Conservation (phyloP, 2,797 vertebrate genomes). For the Trematocara caparti region DNA sequence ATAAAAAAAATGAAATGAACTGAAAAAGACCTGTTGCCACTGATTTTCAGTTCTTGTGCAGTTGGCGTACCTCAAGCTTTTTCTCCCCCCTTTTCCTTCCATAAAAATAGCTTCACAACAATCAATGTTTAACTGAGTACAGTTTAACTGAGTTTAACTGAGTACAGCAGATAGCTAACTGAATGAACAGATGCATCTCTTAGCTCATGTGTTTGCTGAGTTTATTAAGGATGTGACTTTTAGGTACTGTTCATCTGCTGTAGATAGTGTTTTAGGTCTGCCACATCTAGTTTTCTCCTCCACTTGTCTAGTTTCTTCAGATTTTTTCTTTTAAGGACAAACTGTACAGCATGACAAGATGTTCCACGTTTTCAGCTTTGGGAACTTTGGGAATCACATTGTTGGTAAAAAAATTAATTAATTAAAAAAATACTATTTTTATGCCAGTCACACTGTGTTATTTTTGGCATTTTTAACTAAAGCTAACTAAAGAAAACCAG, state of each 20-base stretch:
- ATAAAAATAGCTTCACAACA: background rate
- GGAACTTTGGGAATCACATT: background rate
- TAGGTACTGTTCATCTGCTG: background rate
- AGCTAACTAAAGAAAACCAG: background rate
- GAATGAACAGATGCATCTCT: background rate
- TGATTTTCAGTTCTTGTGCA: background rate
- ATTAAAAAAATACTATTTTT: fast-evolving
- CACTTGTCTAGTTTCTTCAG: background rate
- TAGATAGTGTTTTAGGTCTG: background rate
- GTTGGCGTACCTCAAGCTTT: background rate
- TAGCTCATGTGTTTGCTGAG: background rate
- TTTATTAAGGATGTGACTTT: background rate
- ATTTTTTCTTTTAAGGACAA: background rate
- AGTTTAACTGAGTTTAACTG: too few relatives aligned
- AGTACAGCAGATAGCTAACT: background rate
- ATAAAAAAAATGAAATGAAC: background rate
- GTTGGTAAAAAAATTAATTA: background rate
- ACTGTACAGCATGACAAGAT: background rate
- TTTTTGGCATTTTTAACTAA: background rate
- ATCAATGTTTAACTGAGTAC: background rate
- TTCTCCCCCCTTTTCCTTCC: background rate
- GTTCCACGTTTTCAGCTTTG: background rate
- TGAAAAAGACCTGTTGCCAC: background rate
- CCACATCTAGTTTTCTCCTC: background rate
- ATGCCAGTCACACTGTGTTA: background rate